Evolutionary conservation across 2,113 vertebrate species (phyloP), one percentile per base, ranked within the genome.

Genomic region (Pteronura brasiliensis): DNA sequence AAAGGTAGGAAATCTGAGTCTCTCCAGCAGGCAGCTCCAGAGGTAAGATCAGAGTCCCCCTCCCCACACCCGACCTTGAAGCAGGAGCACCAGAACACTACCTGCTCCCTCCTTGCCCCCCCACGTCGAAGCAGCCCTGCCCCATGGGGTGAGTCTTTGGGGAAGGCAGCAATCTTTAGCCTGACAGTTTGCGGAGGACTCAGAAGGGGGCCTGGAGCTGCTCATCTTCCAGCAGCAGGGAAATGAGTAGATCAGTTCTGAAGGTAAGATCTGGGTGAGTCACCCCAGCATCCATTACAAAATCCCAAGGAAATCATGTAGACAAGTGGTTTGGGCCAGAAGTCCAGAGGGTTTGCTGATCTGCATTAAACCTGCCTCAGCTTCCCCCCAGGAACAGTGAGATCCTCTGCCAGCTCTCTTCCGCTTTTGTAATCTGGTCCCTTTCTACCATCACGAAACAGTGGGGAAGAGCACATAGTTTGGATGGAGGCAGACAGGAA

Each of bases 71-170:
- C 42, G 61, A 23, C 42, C 29, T 83, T 27, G 71, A 69, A 84
- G 34, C 13, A 36, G 84, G 39, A 12, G 14, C 39, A 31, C 42
- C 2, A 9, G 49, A 55, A 21, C 2, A 15, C 23, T 15, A 13
- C 18, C 0, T 5, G n/a, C 6, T 34, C 21, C 4, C 36, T 36
- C 36, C 2, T 12, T 7, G 34, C 31, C 1, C 1, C 1, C 8
- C 11, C 25, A 7, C 15, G 3, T 13, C 10, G 5, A 27, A 14
- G 61, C 4, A 2, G 34, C 14, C 9, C 9, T 0, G 0, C 4
- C 36, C 39, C 10, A 0, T 0, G 7, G 55, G 20, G 39, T 20
- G 10, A 34, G 49, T 20, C n/a, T 69, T n/a, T 3, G 4, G 21
- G 12, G 25, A 63, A 65, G 55, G n/a, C 36, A 52, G 65, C 29